phyloP scores from a whole-genome alignment of 2,113 vertebrate species.

The Diglossa brunneiventris region DNA sequence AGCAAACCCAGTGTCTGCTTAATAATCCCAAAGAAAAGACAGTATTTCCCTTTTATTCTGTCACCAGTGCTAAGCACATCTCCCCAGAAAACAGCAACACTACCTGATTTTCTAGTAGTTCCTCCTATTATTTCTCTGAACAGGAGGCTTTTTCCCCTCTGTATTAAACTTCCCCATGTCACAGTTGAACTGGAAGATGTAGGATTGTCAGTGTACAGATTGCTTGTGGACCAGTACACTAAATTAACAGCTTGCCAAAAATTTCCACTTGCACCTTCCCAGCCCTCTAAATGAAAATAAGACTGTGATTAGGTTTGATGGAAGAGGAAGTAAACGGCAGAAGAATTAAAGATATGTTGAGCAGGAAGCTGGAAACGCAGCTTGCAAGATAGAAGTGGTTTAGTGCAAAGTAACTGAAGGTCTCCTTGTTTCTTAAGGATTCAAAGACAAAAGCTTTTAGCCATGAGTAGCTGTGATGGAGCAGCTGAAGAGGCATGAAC shows the following conservation, averaged over 20 bases:
- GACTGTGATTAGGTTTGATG: neutral
- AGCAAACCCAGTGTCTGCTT: neutral
- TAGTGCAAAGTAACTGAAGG: neutral
- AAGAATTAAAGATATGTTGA: neutral
- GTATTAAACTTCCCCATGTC: neutral
- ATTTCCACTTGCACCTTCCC: neutral
- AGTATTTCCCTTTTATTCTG: neutral
- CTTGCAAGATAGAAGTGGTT: neutral
- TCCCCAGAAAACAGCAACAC: neutral
- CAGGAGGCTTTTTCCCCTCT: neutral
- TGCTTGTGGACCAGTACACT: neutral
- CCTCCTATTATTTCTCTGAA: neutral
- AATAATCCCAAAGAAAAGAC: neutral
- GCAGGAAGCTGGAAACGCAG: neutral
- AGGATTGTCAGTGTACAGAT: neutral
- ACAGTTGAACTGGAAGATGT: neutral
- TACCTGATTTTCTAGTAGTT: neutral
- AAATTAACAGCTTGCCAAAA: neutral
- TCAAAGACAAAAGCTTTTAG: neutral
- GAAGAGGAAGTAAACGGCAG: neutral
- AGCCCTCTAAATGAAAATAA: neutral
- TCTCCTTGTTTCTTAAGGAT: neutral
- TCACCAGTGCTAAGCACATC: neutral
- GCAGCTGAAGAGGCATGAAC: neutral
- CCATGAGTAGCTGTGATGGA: neutral